These are phyloP conservation scores for Pseudochaenichthys georgianus DNA, from an alignment of 2,797 vertebrate genomes.

Conservation along the genomic window DNA sequence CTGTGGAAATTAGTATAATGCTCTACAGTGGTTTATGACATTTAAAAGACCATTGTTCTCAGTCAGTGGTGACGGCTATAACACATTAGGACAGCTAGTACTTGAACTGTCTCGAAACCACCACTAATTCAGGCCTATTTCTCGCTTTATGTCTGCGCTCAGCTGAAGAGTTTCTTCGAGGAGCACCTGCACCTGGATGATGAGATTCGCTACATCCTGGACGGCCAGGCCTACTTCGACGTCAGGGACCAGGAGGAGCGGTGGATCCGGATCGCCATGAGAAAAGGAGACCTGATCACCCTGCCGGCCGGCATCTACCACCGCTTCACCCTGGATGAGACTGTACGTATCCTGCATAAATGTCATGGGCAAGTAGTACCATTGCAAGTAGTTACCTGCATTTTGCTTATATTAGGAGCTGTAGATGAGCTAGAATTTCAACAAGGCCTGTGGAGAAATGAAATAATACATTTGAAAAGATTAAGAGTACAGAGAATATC, in stretches of 20 bases:
- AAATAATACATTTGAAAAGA: neutral
- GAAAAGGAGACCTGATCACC: constrained; percentile 94
- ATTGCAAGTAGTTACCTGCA: neutral
- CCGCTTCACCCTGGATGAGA: constrained; percentile 88
- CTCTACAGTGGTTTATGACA: neutral
- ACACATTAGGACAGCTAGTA: neutral
- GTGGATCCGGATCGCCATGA: constrained; percentile 93
- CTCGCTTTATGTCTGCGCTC: constrained; percentile 18
- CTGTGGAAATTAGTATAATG: neutral
- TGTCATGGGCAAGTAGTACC: neutral
- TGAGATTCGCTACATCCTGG: constrained; percentile 95
- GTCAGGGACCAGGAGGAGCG: constrained; percentile 89
- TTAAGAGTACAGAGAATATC: neutral
- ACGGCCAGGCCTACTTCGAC: constrained; percentile 94
- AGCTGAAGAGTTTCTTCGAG: constrained; percentile 93
- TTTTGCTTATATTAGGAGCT: neutral
- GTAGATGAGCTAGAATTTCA: neutral
- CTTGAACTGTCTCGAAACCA: neutral
- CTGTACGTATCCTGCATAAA: constrained; percentile 36
- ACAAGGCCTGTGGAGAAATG: neutral
- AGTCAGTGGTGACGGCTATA: constrained; percentile 1
- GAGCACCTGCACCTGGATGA: constrained; percentile 96
- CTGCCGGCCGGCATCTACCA: constrained; percentile 96
- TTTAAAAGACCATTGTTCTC: neutral
- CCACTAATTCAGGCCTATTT: neutral